These are phyloP conservation scores for Ceraclea dissimilis DNA, from an alignment of 2,888 invertebrate genomes.

Conservation along the genomic window DNA sequence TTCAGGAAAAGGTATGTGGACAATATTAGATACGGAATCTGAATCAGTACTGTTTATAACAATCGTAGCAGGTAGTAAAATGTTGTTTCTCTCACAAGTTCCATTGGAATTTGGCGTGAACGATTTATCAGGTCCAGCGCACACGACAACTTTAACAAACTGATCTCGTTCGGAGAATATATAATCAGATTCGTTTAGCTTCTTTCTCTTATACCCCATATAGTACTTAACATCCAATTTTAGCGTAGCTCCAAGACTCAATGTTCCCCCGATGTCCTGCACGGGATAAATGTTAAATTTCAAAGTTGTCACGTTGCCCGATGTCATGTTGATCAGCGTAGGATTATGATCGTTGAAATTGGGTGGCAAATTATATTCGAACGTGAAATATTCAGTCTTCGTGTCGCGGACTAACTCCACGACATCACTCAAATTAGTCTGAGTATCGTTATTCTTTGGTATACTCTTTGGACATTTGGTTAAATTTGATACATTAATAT, in stretches of 20 bases:
- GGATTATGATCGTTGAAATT: constrained; percentile 57
- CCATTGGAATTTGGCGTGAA: constrained; percentile 57
- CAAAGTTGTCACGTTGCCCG: constrained; percentile 54
- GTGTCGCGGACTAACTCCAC: constrained; percentile 49
- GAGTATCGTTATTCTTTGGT: not conserved
- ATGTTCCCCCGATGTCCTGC: constrained; percentile 73
- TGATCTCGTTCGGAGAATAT: constrained; percentile 42
- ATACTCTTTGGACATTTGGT: not conserved
- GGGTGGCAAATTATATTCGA: constrained; percentile 63
- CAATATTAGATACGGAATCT: constrained; percentile 52
- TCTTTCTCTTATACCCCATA: constrained; percentile 40
- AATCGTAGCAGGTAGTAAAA: constrained; percentile 49
- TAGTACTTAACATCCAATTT: constrained; percentile 51
- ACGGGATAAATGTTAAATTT: constrained; percentile 63
- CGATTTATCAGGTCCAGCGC: constrained; percentile 51
- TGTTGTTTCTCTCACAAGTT: constrained; percentile 50
- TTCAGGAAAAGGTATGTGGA: constrained; percentile 75
- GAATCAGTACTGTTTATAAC: constrained; percentile 58
- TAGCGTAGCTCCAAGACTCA: constrained; percentile 63
- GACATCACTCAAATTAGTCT: constrained; percentile 29
- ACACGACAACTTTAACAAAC: constrained; percentile 52
- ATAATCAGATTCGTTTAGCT: constrained; percentile 29
- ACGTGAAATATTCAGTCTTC: constrained; percentile 67
- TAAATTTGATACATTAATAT: not conserved
- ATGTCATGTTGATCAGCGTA: constrained; percentile 59